Conservation (phyloP, 2,797 vertebrate species). For the Lycodopsis pacificus region DNA sequence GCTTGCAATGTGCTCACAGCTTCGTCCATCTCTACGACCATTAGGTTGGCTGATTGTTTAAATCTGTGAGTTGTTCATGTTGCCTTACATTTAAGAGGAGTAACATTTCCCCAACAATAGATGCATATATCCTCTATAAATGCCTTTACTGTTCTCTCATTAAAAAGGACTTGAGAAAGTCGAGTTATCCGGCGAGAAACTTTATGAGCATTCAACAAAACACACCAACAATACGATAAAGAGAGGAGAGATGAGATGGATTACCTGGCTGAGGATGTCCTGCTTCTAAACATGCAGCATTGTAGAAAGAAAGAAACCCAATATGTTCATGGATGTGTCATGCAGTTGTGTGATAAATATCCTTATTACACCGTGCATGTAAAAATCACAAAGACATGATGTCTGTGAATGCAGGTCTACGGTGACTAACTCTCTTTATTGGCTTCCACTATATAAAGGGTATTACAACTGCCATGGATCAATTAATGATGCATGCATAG, state of each 20-base stretch:
- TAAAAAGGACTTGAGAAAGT: background rate
- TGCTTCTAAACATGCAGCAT: conserved; percentile 87
- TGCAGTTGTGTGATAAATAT: background rate
- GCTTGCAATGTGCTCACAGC: background rate
- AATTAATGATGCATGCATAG: background rate
- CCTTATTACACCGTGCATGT: background rate
- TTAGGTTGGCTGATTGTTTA: background rate
- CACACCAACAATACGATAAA: background rate
- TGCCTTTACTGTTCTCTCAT: background rate
- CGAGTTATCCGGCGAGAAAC: background rate
- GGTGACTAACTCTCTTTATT: background rate
- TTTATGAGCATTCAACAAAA: conserved; percentile 6
- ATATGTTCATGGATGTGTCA: conserved; percentile 7
- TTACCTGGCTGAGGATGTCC: conserved; percentile 95
- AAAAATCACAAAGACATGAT: background rate
- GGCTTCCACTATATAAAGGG: background rate
- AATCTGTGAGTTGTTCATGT: background rate
- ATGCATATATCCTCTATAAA: background rate
- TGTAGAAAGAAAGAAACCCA: conserved; percentile 55
- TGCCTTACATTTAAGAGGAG: background rate
- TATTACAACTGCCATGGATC: background rate
- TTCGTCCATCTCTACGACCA: background rate
- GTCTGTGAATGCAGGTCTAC: background rate
- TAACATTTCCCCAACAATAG: background rate
- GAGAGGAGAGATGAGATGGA: background rate